phyloP scores from a whole-genome alignment of 2,888 invertebrate species.

The Proisotoma minuta region DNA sequence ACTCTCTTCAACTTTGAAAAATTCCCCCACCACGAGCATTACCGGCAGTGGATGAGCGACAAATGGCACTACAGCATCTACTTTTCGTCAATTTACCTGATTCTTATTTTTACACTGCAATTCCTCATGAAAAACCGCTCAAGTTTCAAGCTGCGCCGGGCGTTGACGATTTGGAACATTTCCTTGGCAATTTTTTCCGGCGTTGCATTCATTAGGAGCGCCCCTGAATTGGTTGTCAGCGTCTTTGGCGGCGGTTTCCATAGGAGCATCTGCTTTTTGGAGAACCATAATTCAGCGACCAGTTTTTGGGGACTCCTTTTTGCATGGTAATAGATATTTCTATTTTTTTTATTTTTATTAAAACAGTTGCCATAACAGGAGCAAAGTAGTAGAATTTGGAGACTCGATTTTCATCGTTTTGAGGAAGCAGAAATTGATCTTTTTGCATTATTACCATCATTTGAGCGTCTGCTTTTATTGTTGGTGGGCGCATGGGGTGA shows the following conservation, averaged over 20 bases:
- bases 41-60: conserved; percentile 35
- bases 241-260: conserved; percentile 29
- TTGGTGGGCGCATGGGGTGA: conserved; percentile 33
- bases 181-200: conserved; percentile 29
- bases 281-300: conserved; percentile 35
- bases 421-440: background rate
- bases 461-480: conserved; percentile 31
- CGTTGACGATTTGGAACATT: conserved; percentile 30
- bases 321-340: conserved; percentile 36
- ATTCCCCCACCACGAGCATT: conserved; percentile 35
- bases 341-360: no score
- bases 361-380: no score
- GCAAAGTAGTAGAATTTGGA: background rate
- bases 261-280: conserved; percentile 37
- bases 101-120: conserved; percentile 18
- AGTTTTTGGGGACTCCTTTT: conserved; percentile 37
- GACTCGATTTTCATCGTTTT: background rate
- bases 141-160: conserved; percentile 20
- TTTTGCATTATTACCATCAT: background rate
- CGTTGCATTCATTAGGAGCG: conserved; percentile 27
- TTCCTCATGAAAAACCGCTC: conserved; percentile 22
- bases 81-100: conserved; percentile 27
- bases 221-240: conserved; percentile 31
- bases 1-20: conserved; percentile 35
- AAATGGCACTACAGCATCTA: conserved; percentile 40